Percentiles rank a stretch among this genome's conserved stretches.
These are phyloP conservation scores for Chrysocyon brachyurus DNA, from an alignment of 2,797 vertebrate species.

Conservation along the genomic window DNA sequence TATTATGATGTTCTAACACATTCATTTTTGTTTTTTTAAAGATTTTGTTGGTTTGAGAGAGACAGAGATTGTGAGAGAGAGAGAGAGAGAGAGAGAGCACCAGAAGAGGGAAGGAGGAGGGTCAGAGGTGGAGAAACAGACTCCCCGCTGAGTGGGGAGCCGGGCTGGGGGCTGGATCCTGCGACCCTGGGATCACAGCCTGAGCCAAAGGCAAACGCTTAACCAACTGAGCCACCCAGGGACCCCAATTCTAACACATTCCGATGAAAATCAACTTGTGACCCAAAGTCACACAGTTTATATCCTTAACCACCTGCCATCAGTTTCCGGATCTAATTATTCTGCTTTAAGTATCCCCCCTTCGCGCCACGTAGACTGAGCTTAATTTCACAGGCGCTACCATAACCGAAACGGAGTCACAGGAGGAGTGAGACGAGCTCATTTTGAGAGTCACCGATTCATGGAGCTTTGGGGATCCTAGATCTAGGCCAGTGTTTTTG, in stretches of 20 bases:
- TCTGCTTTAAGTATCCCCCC: not conserved
- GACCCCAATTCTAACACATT: not conserved
- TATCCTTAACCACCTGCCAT: not conserved
- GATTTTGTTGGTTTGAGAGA: too few species aligned
- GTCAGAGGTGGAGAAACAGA: too few species aligned
- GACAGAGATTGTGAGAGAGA: too few species aligned
- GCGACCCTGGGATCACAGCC: too few species aligned
- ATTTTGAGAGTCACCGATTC: not conserved
- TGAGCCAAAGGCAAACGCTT: too few species aligned
- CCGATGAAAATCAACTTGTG: conserved; percentile 39
- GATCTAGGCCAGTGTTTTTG: not conserved
- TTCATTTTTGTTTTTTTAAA: not conserved
- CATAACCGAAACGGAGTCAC: not conserved
- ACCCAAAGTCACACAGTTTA: not conserved
- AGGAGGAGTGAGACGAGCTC: not conserved
- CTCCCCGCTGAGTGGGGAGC: too few species aligned
- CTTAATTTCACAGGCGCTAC: not conserved
- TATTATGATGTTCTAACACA: not conserved
- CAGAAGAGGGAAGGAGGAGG: too few species aligned
- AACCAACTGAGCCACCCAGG: too few species aligned
- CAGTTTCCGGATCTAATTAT: not conserved
- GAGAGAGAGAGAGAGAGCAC: too few species aligned
- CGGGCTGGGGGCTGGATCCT: too few species aligned
- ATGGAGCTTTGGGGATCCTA: not conserved
- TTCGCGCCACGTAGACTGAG: not conserved